These are phyloP conservation scores for Condylostylus longicornis DNA, from an alignment of 1,140 invertebrate genomes.

Conservation along the genomic window DNA sequence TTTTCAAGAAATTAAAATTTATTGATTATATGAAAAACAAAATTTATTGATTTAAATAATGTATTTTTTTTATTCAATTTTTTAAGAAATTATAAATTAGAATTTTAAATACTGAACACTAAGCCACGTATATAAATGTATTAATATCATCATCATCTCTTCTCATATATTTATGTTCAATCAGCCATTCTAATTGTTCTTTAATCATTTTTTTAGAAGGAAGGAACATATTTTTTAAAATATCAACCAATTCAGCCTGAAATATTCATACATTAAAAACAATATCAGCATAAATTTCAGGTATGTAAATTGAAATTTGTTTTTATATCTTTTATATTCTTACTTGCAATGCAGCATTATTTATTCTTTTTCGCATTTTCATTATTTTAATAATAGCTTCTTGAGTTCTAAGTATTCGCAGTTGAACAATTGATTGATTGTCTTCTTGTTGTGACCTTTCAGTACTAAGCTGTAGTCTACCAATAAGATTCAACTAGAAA, in stretches of 20 bases:
- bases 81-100: no score
- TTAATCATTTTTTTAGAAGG: conserved; percentile 99
- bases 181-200: conserved; percentile 98
- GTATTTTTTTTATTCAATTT: no score
- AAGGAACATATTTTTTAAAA: conserved; percentile 97
- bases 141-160: conserved; percentile 95
- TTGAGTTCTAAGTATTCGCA: conserved; percentile 79
- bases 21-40: no score
- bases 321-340: neutral
- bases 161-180: conserved; percentile 95
- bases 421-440: conserved; percentile 92
- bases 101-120: no score
- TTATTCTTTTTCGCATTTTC: conserved; percentile 92
- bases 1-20: no score
- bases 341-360: conserved; percentile 80
- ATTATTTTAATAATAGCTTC: conserved; percentile 98
- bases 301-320: neutral
- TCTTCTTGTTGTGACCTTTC: conserved; percentile 92
- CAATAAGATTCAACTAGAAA: conserved; percentile 69
- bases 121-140: conserved; percentile 96
- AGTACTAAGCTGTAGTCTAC: conserved; percentile 82
- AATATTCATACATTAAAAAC: conserved; percentile 10
- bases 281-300: neutral
- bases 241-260: conserved; percentile 86
- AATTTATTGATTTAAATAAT: no score